Base-by-base conservation (phyloP, 2,113 vertebrate species). In the Talpa occidentalis region DNA sequence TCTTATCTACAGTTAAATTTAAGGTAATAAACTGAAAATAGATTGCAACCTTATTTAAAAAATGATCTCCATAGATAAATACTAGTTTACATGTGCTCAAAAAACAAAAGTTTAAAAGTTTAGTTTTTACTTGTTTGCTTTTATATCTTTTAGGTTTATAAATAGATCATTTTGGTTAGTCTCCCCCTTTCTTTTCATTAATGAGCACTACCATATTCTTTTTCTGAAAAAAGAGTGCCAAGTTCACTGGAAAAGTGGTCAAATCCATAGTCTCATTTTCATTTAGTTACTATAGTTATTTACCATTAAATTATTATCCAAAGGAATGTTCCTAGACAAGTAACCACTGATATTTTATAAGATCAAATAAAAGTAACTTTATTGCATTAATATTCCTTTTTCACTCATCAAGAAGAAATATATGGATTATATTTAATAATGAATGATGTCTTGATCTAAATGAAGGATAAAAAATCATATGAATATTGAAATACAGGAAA, bases 1-100 rank as follows among this genome's bases (percentile, higher is more conserved):
- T 49, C 19, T 90, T 89, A 47, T 83, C 10, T 93, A 44, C 56
- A 22, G 22, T 69, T 95, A 84, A 70, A 76, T 79, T 59, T 92
- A 93, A 95, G 24, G 37, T 90, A 94, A 91, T 69, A 95, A 93
- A 59, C 32, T 91, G 24, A 86, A 92, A 77, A 72, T 2, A 69
- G 22, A 84, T 44, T 74, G 1, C 28, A 76, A 2, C 19, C 44
- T 19, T 83, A 74, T 84, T 93, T 42, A 73, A 88, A 97, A 94
- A 79, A 7, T 54, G 24, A 62, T 77, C 10, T 54, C 42, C 10
- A 62, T 52, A 44, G 19, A 17, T 62, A 54, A 0, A 66, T 40
- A 80, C 56, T 74, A 62, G 24, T 86, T 91, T 82, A 35, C 44
- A 91, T 1, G 64, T 82, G 8, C 10, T 93, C n/a, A 89, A 78